Evolutionary conservation across 2,888 invertebrate genomes (phyloP), one percentile per base, ranked within the genome.

Genomic region (Psylliodes chrysocephalus): DNA sequence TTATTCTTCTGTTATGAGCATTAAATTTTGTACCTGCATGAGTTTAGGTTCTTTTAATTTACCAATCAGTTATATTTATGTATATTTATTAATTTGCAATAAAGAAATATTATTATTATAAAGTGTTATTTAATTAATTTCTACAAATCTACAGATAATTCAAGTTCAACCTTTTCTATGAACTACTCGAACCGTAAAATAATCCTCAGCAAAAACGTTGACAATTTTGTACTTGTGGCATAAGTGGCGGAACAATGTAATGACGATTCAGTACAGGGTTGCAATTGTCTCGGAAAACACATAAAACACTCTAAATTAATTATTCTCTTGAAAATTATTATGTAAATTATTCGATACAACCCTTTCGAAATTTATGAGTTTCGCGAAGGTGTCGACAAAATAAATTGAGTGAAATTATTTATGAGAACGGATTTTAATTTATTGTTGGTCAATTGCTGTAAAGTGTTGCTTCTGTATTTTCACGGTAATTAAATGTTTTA

Each of bases 261-360:
- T 61, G 68, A 44, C 63, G 63, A 63, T 68, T 38, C 63, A 63
- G 63, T 60, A 57, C 65, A 51, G 42, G 57, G 65, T 65, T 68
- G 57, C 63, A 65, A 65, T 65, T 65, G 64, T 60, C 47, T 49
- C 51, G 44, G 56, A 55, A 49, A 56, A 33, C 51, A 56, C 60
- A 65, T 67, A 63, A 73, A 71, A 69, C 68, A 68, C 65, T 70
- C 68, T 66, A 65, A 72, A 69, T 72, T 68, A 68, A 71, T 68
- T 62, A 67, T 56, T 52, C 56, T 64, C 69, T 66, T 55, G 56
- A 63, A 73, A 72, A 49, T 49, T 72, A 71, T 71, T 73, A 75
- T 75, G 74, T 66, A 75, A 73, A 73, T 75, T 55, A 69, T 63
- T 65, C 60, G 60, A 30, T 59, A 60, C 60, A 74, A 73, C 74